Evolutionary conservation across 2,888 invertebrate species (phyloP), one percentile per base, ranked within the genome.

Genomic region (Empis livida): DNA sequence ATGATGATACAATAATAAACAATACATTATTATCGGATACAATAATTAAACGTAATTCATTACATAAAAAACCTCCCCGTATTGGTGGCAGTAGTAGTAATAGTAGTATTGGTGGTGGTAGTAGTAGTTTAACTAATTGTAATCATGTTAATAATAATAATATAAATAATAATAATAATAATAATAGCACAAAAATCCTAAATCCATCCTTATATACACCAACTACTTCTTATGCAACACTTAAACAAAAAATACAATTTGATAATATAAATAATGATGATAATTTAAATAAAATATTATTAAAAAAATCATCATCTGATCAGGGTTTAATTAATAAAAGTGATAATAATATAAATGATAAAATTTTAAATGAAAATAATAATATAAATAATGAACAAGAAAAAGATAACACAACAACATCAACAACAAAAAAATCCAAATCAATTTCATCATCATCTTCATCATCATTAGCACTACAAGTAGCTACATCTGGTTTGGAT

Each of bases 401-500:
- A 53, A 43, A 45, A 52, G 41, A 55, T 47, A 48, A 55, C 47
- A 51, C 56, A 56, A 57, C 50, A 51, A 50, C 51, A 60, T 51
- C 56, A 56, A 57, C 49, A 51, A 50, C 51, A 60, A 53, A 49
- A 54, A 56, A 49, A 52, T 48, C 46, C 59, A 59, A 59, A 58
- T 60, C 64, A 55, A 58, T 62, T 58, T 60, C 61, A 55, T 64
- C 64, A 63, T 62, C 53, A 55, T 63, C 67, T 65, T 64, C 67
- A 61, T 70, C 67, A 60, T 71, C 72, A 59, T 71, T 70, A 55
- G 73, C 72, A 8, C 72, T 72, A 32, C 71, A 73, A 30, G 61
- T 74, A 58, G 74, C 72, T 44, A 79, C 73, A 76, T 79, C 73
- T 45, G 74, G 74, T 2, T 78, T 82, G 31, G 84, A 85, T 53